A percentile compares a stretch with the other conserved stretches of the same genome.
Evolutionary conservation across 1,140 invertebrate genomes (phyloP).

Genomic region (Anastrepha obliqua): DNA sequence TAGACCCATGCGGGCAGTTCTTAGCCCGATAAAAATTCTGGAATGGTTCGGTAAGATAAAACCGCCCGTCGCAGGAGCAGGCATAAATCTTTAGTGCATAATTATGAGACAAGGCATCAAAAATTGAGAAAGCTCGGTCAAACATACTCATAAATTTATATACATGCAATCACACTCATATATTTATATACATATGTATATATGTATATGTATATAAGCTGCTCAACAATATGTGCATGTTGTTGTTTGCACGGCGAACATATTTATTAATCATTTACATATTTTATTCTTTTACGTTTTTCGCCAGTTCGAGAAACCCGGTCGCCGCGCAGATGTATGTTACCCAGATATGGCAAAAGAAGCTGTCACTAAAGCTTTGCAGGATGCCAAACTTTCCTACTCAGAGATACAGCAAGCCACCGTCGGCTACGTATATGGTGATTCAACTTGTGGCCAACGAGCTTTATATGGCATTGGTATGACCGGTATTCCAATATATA

Average conservation of each 20-base stretch:
- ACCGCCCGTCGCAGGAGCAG: too few relatives aligned
- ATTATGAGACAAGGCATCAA: too few relatives aligned
- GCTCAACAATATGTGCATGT: too few relatives aligned
- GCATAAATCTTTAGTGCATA: too few relatives aligned
- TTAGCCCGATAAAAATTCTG: too few relatives aligned
- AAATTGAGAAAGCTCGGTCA: too few relatives aligned
- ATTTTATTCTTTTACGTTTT: not conserved
- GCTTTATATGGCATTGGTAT: conserved; percentile 96
- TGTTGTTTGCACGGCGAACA: not conserved
- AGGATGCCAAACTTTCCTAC: conserved; percentile 90
- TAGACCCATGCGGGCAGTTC: too few relatives aligned
- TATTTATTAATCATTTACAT: not conserved
- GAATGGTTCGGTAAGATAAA: too few relatives aligned
- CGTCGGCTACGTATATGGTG: conserved; percentile 97
- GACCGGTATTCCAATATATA: conserved; percentile 97
- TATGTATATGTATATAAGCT: not conserved
- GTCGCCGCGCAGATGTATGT: conserved; percentile 85
- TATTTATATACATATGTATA: not conserved
- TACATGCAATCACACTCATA: not conserved
- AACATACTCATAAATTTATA: too few relatives aligned
- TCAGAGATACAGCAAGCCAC: conserved; percentile 89
- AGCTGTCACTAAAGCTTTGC: conserved; percentile 90
- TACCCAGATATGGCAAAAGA: conserved; percentile 97
- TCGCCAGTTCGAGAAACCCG: conserved; percentile 85
- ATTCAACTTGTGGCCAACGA: conserved; percentile 96